A percentile compares a stretch with the other conserved stretches of the same genome.
These are phyloP conservation scores for Batillaria attramentaria DNA, from an alignment of 1,140 invertebrate species.

Conservation along the genomic window DNA sequence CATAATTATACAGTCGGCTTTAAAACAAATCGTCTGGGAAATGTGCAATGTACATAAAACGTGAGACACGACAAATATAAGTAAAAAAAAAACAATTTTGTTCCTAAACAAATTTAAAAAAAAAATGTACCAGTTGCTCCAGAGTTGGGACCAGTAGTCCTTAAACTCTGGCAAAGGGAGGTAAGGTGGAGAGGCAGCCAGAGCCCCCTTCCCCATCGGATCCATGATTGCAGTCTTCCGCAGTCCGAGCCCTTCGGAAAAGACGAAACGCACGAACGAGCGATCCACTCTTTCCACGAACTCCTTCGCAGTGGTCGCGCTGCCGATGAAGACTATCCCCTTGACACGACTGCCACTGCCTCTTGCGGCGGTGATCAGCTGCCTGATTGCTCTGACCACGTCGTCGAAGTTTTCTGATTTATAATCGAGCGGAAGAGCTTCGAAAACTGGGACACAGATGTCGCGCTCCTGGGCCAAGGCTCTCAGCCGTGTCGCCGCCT, in stretches of 20 bases:
- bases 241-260: conserved; percentile 9
- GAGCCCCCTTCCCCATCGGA: neutral
- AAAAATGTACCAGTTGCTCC: conserved; percentile 22
- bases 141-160: conserved; percentile 6
- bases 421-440: conserved; percentile 18
- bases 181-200: conserved; percentile 12
- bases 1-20: too few species aligned
- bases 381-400: too few species aligned
- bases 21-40: too few species aligned
- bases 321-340: conserved; percentile 20
- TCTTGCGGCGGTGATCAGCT: too few species aligned
- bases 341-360: too few species aligned
- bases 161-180: conserved; percentile 27
- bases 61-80: too few species aligned
- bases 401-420: too few species aligned
- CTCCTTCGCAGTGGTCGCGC: neutral
- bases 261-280: conserved; percentile 16
- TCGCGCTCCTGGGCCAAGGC: neutral
- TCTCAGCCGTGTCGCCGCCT: conserved; percentile 1
- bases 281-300: neutral
- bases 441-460: conserved; percentile 26
- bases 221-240: neutral
- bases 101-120: too few species aligned
- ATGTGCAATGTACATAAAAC: too few species aligned
- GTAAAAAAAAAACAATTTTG: too few species aligned